These are phyloP conservation scores for Drosophila bocki DNA, from an alignment of 1,140 invertebrate genomes.

Conservation along the genomic window DNA sequence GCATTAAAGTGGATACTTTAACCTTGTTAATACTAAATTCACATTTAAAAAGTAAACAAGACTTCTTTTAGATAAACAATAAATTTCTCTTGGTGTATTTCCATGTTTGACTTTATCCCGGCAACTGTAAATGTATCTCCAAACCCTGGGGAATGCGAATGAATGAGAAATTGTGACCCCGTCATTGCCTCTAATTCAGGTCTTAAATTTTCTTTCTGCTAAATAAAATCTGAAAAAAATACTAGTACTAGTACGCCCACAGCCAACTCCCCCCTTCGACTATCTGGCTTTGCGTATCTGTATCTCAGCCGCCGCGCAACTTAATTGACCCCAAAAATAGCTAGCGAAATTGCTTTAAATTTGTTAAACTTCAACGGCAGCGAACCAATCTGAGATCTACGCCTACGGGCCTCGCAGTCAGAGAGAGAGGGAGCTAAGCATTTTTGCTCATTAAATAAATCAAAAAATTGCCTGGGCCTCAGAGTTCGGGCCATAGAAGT, in stretches of 20 bases:
- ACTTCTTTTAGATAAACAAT: neutral
- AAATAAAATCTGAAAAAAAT: conserved; percentile 36
- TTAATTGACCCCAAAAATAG: conserved; percentile 78
- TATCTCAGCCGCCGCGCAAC: conserved; percentile 25
- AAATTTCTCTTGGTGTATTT: neutral
- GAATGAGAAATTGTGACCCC: conserved; percentile 19
- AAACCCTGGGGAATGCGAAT: conserved; percentile 3
- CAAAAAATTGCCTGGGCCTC: conserved; percentile 61
- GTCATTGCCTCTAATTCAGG: conserved; percentile 23
- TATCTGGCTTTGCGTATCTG: conserved; percentile 23
- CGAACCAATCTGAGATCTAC: conserved; percentile 50
- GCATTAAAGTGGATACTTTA: neutral
- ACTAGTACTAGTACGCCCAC: conserved; percentile 21
- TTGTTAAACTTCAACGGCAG: conserved; percentile 65
- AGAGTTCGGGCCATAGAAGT: conserved; percentile 53
- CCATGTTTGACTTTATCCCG: neutral
- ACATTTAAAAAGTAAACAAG: neutral
- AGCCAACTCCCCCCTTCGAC: conserved; percentile 15
- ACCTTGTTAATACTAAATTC: neutral
- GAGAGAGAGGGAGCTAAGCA: conserved; percentile 40
- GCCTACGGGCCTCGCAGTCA: conserved; percentile 25
- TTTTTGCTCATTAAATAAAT: conserved; percentile 80
- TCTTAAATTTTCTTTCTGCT: conserved; percentile 17
- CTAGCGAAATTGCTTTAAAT: conserved; percentile 67
- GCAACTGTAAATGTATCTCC: conserved; percentile 9